Evolutionary conservation across 2,888 invertebrate species (phyloP).

Genomic region (Chirona hameri): DNA sequence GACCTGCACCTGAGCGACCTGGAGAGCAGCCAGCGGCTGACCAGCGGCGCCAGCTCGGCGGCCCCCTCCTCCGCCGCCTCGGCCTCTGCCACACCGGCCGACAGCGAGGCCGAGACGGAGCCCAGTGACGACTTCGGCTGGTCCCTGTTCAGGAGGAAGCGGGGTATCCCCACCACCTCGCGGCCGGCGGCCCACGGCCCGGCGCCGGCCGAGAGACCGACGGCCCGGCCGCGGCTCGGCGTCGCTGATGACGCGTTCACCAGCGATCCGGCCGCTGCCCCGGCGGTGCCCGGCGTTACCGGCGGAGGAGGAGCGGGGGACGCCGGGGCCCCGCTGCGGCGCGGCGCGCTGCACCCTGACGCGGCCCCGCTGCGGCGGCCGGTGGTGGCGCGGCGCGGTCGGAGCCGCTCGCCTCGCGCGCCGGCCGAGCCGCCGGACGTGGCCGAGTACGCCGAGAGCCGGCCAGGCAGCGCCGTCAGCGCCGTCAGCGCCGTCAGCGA

Average conservation of each 20-base stretch:
- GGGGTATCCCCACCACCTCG: background rate
- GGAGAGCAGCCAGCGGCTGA: slow-evolving; percentile 35
- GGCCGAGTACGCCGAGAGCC: background rate
- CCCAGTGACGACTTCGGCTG: slow-evolving; percentile 1
- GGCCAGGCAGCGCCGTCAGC: slow-evolving; percentile 10
- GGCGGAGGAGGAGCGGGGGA: background rate
- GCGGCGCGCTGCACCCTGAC: slow-evolving; percentile 23
- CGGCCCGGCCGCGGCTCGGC: background rate
- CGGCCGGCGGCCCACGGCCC: background rate
- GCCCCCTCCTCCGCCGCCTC: slow-evolving; percentile 33
- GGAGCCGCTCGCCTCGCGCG: background rate
- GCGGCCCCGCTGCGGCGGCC: background rate
- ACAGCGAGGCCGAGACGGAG: background rate
- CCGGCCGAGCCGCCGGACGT: background rate
- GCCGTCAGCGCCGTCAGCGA: background rate
- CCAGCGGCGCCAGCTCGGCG: slow-evolving; percentile 35
- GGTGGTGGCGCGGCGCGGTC: background rate
- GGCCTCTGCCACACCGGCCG: background rate
- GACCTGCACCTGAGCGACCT: slow-evolving; percentile 38
- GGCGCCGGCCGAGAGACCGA: background rate
- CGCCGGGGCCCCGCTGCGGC: background rate
- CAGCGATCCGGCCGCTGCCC: background rate
- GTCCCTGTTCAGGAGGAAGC: slow-evolving; percentile 26
- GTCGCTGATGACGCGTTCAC: background rate
- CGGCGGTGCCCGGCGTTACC: background rate